phyloP scores from a whole-genome alignment of 2,888 invertebrate species.

The Spialia ferax region DNA sequence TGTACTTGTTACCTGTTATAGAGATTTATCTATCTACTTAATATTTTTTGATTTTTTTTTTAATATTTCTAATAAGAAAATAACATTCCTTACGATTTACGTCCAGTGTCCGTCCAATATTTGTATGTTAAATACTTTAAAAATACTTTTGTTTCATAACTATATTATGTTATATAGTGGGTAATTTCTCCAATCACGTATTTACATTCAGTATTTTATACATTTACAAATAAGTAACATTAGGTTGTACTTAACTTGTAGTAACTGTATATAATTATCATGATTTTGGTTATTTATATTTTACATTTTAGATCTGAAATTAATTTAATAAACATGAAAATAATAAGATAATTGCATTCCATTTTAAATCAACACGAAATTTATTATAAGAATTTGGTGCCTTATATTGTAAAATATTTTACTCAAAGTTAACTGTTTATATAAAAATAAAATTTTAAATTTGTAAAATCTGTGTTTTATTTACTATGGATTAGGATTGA shows the following conservation, averaged over 20 bases:
- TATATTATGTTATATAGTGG: too few species aligned
- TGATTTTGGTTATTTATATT: too few species aligned
- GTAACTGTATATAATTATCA: too few species aligned
- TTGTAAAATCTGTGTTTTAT: not conserved
- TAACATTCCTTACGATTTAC: not conserved
- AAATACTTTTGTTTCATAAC: too few species aligned
- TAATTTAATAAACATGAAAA: not conserved
- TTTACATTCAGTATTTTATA: too few species aligned
- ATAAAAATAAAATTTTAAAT: not conserved
- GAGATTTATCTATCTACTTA: too few species aligned
- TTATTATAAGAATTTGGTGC: not conserved
- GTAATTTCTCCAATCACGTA: too few species aligned
- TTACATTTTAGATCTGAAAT: not conserved
- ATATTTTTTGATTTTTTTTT: not conserved
- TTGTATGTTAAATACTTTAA: too few species aligned
- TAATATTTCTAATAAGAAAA: not conserved
- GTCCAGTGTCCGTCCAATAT: slow-evolving; percentile 1
- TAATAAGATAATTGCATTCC: not conserved
- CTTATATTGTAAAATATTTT: not conserved
- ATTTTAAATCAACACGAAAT: not conserved
- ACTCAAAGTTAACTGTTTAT: not conserved
- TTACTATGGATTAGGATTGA: slow-evolving; percentile 1
- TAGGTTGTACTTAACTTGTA: not conserved
- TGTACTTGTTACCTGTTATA: too few species aligned
- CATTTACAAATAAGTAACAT: not conserved